A percentile compares a stretch with the other conserved stretches of the same genome.
Evolutionary conservation across 2,888 invertebrate species (phyloP).

Genomic region (Omphaloscelis lunosa): DNA sequence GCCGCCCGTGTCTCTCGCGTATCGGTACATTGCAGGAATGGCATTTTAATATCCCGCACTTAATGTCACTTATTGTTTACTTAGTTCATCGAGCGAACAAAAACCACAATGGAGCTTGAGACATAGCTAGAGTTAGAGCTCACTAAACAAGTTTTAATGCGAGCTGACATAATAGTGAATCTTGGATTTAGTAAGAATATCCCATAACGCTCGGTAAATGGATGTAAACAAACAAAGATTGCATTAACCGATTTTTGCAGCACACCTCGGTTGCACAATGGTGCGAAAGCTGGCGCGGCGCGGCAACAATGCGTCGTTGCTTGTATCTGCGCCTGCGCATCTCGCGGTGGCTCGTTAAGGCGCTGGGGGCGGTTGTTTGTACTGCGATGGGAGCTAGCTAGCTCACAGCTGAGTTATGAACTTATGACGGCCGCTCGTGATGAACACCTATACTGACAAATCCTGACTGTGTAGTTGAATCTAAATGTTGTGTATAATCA

Average conservation of each 20-base stretch:
- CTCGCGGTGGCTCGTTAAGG: constrained; percentile 88
- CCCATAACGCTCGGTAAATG: constrained; percentile 77
- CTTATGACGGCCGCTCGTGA: constrained; percentile 76
- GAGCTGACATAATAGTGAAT: constrained; percentile 51
- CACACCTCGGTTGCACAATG: constrained; percentile 86
- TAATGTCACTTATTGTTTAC: constrained; percentile 89
- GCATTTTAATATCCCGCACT: constrained; percentile 88
- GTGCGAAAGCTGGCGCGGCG: constrained; percentile 90
- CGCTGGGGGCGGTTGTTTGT: constrained; percentile 87
- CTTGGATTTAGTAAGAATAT: constrained; percentile 61
- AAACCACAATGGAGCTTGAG: constrained; percentile 76
- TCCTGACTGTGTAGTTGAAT: constrained; percentile 55
- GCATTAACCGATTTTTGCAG: constrained; percentile 83
- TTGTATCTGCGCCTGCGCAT: constrained; percentile 86
- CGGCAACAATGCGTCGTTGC: constrained; percentile 88
- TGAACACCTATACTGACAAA: constrained; percentile 73
- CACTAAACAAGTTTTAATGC: constrained; percentile 33
- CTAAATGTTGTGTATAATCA: constrained; percentile 57
- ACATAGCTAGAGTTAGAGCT: constrained; percentile 44
- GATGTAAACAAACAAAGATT: constrained; percentile 89
- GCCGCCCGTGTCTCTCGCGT: constrained; percentile 84
- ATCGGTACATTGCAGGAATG: constrained; percentile 88
- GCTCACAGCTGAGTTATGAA: constrained; percentile 73
- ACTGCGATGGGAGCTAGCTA: constrained; percentile 80
- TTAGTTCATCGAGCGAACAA: constrained; percentile 81